Base-by-base conservation (phyloP, 2,888 invertebrate genomes). In the Glaucopsyche alexis region DNA sequence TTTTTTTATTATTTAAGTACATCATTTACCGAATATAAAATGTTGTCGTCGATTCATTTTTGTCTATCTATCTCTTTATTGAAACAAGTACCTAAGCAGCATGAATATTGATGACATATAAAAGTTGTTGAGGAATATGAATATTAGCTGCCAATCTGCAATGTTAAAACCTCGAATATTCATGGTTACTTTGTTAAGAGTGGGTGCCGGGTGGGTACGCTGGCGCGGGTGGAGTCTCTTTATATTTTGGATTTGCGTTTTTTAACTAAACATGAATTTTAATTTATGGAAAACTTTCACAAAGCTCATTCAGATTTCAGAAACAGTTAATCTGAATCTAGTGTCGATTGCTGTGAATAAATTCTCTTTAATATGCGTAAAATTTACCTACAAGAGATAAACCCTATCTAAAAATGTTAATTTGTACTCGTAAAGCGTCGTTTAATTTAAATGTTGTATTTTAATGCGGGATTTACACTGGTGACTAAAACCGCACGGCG, bases 61-160 rank as follows among this genome's bases (percentile, higher is more conserved):
- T 1, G 29, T 29, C 29, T 29, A 29, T 3, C 2, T 29, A 29
- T 29, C 29, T 29, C 1, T 29, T 29, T 29, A 29, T 29, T 29
- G 29, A 29, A 29, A n/a, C n/a, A n/a, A n/a, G n/a, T n/a, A n/a
- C n/a, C n/a, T n/a, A n/a, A 0, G 11, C 16, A 55, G 19, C 60
- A 55, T 72, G 40, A 47, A 73, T 70, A 67, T 66, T 50, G 66
- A 52, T 45, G 19, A 74, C 79, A 80, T 80, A 81, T 79, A 76
- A 80, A 81, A 80, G 75, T 82, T 81, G 78, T 80, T 80, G 77
- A 78, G 79, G 82, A 81, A 80, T 83, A 88, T 88, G 87, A 83
- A 89, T 89, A 89, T 89, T 90, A 81, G 83, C 85, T 85, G 91
- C 88, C 84, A 91, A 91, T 90, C 83, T 90, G 89, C 88, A 90